Evolutionary conservation across 2,113 vertebrate species (phyloP), one percentile per base, ranked within the genome.

Genomic region (Melozone crissalis): DNA sequence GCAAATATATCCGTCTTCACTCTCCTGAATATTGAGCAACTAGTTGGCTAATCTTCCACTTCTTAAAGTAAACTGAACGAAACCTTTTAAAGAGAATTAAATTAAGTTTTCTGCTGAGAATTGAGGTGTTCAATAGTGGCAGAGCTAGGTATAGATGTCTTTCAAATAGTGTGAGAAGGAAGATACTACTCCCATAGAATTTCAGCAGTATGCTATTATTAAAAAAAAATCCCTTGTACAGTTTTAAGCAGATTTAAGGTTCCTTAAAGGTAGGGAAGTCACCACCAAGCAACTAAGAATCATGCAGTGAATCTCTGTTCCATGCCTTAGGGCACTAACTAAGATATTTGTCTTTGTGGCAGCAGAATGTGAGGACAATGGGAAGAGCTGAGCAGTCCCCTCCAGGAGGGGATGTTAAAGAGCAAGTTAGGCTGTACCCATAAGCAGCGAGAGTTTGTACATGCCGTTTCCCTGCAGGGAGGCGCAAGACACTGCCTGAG

Each of bases 101-200:
- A 92, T 93, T 92, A 72, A 89, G 73, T 88, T 93, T 91, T 91
- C 54, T 66, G 23, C 66, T 73, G 73, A 87, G 95, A 91, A 87
- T 19, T 49, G 49, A 84, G 33, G 44, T 51, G 27, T 44, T 92
- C 83, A 65, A 24, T 85, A 75, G 35, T 51, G 30, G 19, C 49
- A 61, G 17, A 82, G 26, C 9, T 76, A 62, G 19, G 72, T 22
- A 47, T 33, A 89, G 41, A 46, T 9, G 21, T 79, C 49, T 73
- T 87, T 61, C 74, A 69, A 87, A 61, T 5, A 73, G 18, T 2
- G 0, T 35, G 9, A 85, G 74, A 91, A 89, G 24, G 27, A 67
- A 76, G 37, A 62, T 46, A 23, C 28, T 84, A 51, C 12, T 76
- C 18, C 31, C 46, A 37, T 30, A 69, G 49, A 76, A 87, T 84